Evolutionary conservation across 1,140 invertebrate species (phyloP).

Genomic region (Eupristina koningsbergeri): DNA sequence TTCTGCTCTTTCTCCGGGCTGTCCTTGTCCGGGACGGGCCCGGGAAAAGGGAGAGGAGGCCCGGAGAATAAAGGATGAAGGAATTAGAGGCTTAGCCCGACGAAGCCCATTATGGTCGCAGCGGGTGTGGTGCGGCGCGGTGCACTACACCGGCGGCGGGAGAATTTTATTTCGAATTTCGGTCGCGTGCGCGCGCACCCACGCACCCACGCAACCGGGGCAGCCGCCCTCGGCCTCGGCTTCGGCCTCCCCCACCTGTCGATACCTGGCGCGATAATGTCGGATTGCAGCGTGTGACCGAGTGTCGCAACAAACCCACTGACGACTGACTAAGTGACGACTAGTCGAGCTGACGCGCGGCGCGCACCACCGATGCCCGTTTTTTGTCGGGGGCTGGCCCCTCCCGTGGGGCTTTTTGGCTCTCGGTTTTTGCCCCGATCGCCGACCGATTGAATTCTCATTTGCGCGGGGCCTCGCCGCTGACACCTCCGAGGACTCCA

Average conservation of each 20-base stretch:
- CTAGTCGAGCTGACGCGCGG: conserved; percentile 57
- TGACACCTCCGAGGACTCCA: not conserved
- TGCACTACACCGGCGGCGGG: not conserved
- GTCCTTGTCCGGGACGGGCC: too few species aligned
- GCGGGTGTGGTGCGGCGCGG: conserved; percentile 60
- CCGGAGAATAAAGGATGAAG: conserved; percentile 52
- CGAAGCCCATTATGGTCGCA: conserved; percentile 66
- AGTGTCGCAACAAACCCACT: conserved; percentile 58
- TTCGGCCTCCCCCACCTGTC: too few species aligned
- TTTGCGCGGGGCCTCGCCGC: not conserved
- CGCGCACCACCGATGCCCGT: conserved; percentile 40
- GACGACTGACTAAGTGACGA: conserved; percentile 53
- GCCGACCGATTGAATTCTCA: conserved; percentile 32
- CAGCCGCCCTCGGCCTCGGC: too few species aligned
- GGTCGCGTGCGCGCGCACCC: not conserved
- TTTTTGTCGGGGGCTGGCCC: not conserved
- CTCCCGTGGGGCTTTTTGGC: not conserved
- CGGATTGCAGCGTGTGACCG: conserved; percentile 65
- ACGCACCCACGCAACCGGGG: not conserved
- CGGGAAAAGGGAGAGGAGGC: conserved; percentile 14
- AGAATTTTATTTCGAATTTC: conserved; percentile 61
- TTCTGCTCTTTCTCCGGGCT: not conserved
- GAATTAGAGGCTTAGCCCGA: conserved; percentile 62
- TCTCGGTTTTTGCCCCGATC: not conserved
- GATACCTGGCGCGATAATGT: conserved; percentile 72